phyloP scores from a whole-genome alignment of 64 coral and sea anemone species.

The Actinia equina region DNA sequence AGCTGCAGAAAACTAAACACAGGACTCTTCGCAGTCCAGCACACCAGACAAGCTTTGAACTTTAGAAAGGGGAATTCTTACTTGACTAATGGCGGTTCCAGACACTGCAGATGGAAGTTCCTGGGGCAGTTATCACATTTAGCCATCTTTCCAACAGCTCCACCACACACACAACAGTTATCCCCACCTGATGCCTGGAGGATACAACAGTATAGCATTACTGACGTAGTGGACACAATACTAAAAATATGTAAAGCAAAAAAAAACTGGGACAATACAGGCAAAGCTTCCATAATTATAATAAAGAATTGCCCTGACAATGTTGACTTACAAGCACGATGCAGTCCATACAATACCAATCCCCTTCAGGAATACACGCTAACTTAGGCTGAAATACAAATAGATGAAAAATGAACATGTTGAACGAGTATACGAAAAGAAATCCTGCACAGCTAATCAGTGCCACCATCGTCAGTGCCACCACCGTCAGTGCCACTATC shows the following conservation, averaged over 20 bases:
- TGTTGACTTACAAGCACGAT: slow-evolving; percentile 78
- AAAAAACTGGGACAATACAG: no score
- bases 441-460: background rate
- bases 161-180: slow-evolving; percentile 91
- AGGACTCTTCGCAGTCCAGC: no score
- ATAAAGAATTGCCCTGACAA: background rate
- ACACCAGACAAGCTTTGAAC: no score
- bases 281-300: background rate
- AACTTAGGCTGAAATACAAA: slow-evolving; percentile 80
- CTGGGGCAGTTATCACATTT: slow-evolving; percentile 96
- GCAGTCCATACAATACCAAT: slow-evolving; percentile 97
- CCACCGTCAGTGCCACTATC: no score
- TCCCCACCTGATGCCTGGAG: slow-evolving; percentile 79
- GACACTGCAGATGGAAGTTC: slow-evolving; percentile 90
- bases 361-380: slow-evolving; percentile 76
- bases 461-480: no score
- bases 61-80: slow-evolving; percentile 20
- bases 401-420: background rate
- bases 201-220: no score
- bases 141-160: slow-evolving; percentile 73
- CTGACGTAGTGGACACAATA: no score
- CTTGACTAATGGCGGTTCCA: slow-evolving; percentile 94
- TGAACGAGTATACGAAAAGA: no score
- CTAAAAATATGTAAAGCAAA: no score
- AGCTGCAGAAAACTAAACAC: no score